Conservation (phyloP, 2,888 invertebrate genomes). For the Gymnosoma rotundatum region DNA sequence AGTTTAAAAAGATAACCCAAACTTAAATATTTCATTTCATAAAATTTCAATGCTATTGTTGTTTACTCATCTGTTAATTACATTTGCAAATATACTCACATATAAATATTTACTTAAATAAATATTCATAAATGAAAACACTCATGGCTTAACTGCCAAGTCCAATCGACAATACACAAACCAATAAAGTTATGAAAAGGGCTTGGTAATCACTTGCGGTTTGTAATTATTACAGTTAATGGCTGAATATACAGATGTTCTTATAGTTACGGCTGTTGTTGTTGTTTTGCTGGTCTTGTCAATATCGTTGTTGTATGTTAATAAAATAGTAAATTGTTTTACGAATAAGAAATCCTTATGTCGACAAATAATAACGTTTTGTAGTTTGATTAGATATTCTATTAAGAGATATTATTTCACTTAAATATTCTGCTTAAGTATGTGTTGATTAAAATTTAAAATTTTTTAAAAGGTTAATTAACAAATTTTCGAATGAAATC, state of each 20-base stretch:
- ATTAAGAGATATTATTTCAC: too few species aligned
- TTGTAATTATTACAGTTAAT: slow-evolving; percentile 58
- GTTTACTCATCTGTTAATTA: neutral
- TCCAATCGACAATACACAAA: slow-evolving; percentile 30
- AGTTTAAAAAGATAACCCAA: too few species aligned
- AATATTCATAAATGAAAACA: slow-evolving; percentile 31
- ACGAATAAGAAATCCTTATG: slow-evolving; percentile 18
- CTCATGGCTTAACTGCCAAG: slow-evolving; percentile 38
- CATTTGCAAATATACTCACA: neutral
- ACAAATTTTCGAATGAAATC: too few species aligned
- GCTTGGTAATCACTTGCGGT: slow-evolving; percentile 63
- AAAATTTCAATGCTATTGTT: neutral
- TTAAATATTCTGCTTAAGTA: too few species aligned
- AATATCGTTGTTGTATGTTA: neutral
- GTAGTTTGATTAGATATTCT: slow-evolving; percentile 31
- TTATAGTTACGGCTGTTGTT: neutral
- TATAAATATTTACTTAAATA: neutral
- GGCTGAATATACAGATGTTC: slow-evolving; percentile 45
- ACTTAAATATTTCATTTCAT: too few species aligned
- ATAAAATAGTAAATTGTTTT: slow-evolving; percentile 6
- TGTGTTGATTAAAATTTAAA: too few species aligned
- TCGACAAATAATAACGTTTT: slow-evolving; percentile 39
- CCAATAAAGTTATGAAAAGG: slow-evolving; percentile 56
- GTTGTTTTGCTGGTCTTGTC: neutral
- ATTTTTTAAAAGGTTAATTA: too few species aligned